Evolutionary conservation across 2,113 vertebrate genomes (phyloP), one percentile per base, ranked within the genome.

Genomic region (Taxidea taxus): DNA sequence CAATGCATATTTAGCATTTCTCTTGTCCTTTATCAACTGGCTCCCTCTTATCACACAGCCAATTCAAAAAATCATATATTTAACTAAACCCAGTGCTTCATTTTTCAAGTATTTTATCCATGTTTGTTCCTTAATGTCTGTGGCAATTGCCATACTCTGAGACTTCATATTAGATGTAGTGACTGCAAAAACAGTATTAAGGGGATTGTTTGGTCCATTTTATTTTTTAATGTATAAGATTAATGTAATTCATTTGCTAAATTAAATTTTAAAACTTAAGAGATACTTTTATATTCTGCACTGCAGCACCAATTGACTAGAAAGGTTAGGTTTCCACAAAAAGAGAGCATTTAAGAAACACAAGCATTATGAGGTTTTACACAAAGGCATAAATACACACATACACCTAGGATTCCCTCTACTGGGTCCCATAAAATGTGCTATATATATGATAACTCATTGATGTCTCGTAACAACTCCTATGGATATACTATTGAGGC

Each of bases 21-120:
- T 98, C 97, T 97, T 97, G 95, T 98, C 98, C 98, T 99, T 98
- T 99, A 98, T 99, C 98, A 99, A 98, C 98, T 98, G 97, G 94
- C 84, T 98, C 49, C 94, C 54, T 98, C 98, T 98, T 99, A 98
- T 98, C 98, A 98, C 81, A 96, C 60, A 92, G 97, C 97, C 88
- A 97, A 96, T 98, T 98, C 98, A 98, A 98, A 98, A 97, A 99
- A 99, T 99, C 99, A 31, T 99, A 99, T 99, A 98, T 98, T 96
- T 97, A 97, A 95, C 95, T 75, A 86, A 91, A 92, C 98, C 97
- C 91, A 82, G 58, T 70, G 83, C 98, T 98, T 97, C 62, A 64
- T 97, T 97, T 98, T 98, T 96, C 97, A 86, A 98, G 64, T 95
- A 86, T 96, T 92, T 96, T 70, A 87, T 97, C 86, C 6, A 72